Conservation (phyloP, 2,797 vertebrate genomes). For the Spondyliosoma cantharus region DNA sequence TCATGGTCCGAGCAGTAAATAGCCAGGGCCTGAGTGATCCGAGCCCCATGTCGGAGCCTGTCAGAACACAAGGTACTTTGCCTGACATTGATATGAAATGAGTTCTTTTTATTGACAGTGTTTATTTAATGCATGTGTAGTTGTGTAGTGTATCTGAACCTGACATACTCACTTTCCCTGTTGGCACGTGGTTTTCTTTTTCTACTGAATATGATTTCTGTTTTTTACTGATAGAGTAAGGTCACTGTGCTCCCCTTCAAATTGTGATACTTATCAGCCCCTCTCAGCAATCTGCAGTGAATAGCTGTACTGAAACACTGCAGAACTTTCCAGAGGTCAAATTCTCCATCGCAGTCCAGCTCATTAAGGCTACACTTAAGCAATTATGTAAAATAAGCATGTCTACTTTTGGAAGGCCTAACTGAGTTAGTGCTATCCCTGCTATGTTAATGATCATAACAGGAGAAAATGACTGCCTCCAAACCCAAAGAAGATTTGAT, state of each 20-base stretch:
- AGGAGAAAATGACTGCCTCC: slow-evolving; percentile 70
- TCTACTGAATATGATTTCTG: slow-evolving; percentile 25
- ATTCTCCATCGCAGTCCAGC: slow-evolving; percentile 60
- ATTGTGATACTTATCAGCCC: slow-evolving; percentile 48
- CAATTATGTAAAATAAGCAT: slow-evolving; percentile 79
- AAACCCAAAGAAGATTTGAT: slow-evolving; percentile 78
- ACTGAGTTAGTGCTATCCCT: slow-evolving; percentile 76
- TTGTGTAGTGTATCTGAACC: not conserved
- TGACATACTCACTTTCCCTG: slow-evolving; percentile 1
- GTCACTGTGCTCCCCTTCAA: slow-evolving; percentile 29
- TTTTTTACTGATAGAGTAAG: slow-evolving; percentile 28
- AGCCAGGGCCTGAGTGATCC: slow-evolving; percentile 96
- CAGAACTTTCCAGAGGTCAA: slow-evolving; percentile 69
- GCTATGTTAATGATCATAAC: slow-evolving; percentile 82
- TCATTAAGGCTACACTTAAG: slow-evolving; percentile 78
- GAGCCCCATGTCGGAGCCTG: slow-evolving; percentile 96
- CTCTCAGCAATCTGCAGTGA: slow-evolving; percentile 44
- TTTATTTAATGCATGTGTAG: not conserved
- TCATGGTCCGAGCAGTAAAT: slow-evolving; percentile 98
- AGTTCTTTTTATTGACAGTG: slow-evolving; percentile 13
- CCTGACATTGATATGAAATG: slow-evolving; percentile 71
- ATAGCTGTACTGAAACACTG: slow-evolving; percentile 41
- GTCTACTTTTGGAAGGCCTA: slow-evolving; percentile 76
- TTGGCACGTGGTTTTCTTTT: slow-evolving; percentile 13
- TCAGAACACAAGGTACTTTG: slow-evolving; percentile 94